phyloP scores from a whole-genome alignment of 2,888 invertebrate species.

The Acleris cristana region DNA sequence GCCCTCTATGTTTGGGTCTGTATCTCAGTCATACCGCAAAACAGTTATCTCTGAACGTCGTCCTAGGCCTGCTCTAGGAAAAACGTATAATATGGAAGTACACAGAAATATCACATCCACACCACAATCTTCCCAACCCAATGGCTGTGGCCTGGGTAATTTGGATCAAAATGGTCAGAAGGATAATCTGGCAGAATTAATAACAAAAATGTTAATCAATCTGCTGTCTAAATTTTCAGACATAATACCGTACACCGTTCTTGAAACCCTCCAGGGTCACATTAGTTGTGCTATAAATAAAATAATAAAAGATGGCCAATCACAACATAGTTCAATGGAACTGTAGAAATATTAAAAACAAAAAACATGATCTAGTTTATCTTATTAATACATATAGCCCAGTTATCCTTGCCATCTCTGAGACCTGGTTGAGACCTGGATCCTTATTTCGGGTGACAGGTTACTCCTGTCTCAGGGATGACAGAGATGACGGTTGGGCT shows the following conservation, averaged over 20 bases:
- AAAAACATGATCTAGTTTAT: neutral
- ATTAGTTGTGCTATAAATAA: constrained; percentile 1
- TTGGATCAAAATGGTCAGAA: neutral
- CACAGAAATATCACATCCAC: neutral
- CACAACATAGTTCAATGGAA: constrained; percentile 8
- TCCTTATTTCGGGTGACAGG: neutral
- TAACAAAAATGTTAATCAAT: constrained; percentile 1
- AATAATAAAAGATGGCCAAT: constrained; percentile 2
- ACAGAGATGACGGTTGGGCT: constrained; percentile 33
- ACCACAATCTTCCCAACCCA: neutral
- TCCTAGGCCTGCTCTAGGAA: neutral
- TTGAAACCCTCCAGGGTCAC: neutral
- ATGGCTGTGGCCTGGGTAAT: neutral
- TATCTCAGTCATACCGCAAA: neutral
- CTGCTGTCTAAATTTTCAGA: too few species aligned
- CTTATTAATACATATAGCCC: neutral
- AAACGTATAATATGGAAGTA: neutral
- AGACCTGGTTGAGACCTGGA: neutral
- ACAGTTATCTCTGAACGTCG: neutral
- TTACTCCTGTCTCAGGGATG: constrained; percentile 32
- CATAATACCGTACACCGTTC: constrained; percentile 3
- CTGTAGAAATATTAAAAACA: neutral
- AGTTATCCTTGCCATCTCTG: constrained; percentile 22
- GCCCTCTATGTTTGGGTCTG: neutral
- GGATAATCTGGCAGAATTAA: neutral